These are phyloP conservation scores for Drosophila mettleri DNA, from an alignment of 2,888 invertebrate genomes.

Conservation along the genomic window DNA sequence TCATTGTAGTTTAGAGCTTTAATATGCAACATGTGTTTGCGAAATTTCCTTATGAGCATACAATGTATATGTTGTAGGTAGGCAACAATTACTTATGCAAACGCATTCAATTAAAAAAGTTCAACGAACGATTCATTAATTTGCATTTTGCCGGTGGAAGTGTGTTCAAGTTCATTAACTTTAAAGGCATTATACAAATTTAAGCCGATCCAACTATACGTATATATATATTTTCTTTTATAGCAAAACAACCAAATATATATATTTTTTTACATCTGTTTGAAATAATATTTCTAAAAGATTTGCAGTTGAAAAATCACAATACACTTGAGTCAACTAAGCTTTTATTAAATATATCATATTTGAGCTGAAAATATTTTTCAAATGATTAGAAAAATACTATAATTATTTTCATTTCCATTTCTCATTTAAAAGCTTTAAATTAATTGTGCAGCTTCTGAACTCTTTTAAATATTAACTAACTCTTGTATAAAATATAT, in stretches of 20 bases:
- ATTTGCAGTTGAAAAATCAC: neutral
- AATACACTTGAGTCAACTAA: no score
- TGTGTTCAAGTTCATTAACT: conserved; percentile 65
- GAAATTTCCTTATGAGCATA: conserved; percentile 13
- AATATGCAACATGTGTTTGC: conserved; percentile 20
- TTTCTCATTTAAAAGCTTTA: no score
- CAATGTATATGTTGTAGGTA: conserved; percentile 15
- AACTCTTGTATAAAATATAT: neutral
- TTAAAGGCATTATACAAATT: conserved; percentile 16
- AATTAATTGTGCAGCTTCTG: neutral
- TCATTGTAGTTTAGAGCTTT: neutral
- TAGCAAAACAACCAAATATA: no score
- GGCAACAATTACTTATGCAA: conserved; percentile 38
- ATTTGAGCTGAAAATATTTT: no score
- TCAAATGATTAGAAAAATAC: no score
- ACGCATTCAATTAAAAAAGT: conserved; percentile 50
- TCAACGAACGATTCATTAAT: conserved; percentile 60
- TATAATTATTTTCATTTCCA: no score
- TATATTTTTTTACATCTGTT: neutral
- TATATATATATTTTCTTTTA: no score
- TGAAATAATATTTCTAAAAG: no score
- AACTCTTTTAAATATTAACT: neutral
- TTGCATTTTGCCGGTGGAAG: conserved; percentile 54
- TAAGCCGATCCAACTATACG: neutral
- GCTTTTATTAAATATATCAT: no score